Conservation (phyloP, 1,140 invertebrate genomes). For the Leptinotarsa lineolata region DNA sequence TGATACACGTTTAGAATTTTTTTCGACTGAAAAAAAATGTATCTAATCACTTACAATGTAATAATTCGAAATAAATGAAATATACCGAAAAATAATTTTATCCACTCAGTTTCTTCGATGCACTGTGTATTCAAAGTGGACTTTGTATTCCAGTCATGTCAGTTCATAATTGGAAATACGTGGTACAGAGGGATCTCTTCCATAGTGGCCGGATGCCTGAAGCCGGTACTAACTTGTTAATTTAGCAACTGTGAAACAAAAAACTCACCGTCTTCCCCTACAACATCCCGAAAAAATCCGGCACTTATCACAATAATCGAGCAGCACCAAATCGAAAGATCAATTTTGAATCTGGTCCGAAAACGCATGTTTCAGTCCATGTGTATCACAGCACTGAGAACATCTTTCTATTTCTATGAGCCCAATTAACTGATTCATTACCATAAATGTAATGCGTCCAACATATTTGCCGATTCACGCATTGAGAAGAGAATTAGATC, state of each 20-base stretch:
- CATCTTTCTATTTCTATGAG: slow-evolving; percentile 24
- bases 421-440: slow-evolving; percentile 32
- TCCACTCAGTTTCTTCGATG: no score
- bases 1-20: no score
- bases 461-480: slow-evolving; percentile 20
- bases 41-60: no score
- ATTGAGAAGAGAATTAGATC: neutral
- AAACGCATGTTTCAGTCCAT: slow-evolving; percentile 35
- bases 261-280: slow-evolving; percentile 27
- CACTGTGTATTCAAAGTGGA: no score
- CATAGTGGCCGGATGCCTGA: no score
- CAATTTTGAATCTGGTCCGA: slow-evolving; percentile 34
- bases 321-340: slow-evolving; percentile 5
- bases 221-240: no score
- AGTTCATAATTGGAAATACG: no score
- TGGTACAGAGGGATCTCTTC: no score
- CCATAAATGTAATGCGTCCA: slow-evolving; percentile 36
- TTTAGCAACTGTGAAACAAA: neutral
- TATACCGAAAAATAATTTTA: no score
- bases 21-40: no score
- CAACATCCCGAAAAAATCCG: neutral
- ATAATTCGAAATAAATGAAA: no score
- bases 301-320: slow-evolving; percentile 22
- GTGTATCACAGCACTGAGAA: slow-evolving; percentile 21
- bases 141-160: no score